Base-by-base conservation (phyloP, 92 coral and sea anemone genomes). In the Hydrozoanthus gracilis region DNA sequence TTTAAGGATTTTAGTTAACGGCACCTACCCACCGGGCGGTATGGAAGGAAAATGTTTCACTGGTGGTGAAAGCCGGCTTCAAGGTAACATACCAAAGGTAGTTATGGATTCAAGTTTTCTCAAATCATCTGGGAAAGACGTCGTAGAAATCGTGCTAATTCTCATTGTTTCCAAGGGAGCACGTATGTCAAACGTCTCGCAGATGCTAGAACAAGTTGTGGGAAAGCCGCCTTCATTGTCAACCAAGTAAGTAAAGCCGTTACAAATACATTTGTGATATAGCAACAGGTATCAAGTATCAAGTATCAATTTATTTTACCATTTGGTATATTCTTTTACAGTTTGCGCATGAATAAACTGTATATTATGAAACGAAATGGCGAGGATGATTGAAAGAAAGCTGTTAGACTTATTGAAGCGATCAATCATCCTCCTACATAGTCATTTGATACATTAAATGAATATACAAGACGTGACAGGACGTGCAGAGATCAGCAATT, bases 101-200 rank as follows among this genome's bases (percentile, higher is more conserved):
- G 85, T 80, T 56, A 80, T 80, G 85, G 85, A 80, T 46, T 80
- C 85, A 0, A 80, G 69, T 27, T 64, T 62, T 80, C 85, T 80
- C 35, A 80, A 80, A 20, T 14, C 75, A 65, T 17, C 85, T 9
- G 85, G 85, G 48, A 80, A 80, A 65, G 85, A 48, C 12, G 15
- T 65, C 39, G 61, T 80, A 9, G 85, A 80, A 50, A 66, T 65
- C 9, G 56, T 67, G 2, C 47, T 80, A 10, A 65, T 80, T 11
- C 4, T 80, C 16, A 47, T 80, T 47, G 73, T 80, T 7, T 17
- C 4, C 49, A 80, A 80, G 14, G 85, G 69, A 62, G 69, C 48
- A 7, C 85, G 85, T n/a, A 8, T 48, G 58, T 69, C 85, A n/a
- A 64, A 65, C 6, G 17, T 64, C 18, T 45, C 85, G 14, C 74